Base-by-base conservation (phyloP, 2,888 invertebrate species). In the Mystacides longicornis region DNA sequence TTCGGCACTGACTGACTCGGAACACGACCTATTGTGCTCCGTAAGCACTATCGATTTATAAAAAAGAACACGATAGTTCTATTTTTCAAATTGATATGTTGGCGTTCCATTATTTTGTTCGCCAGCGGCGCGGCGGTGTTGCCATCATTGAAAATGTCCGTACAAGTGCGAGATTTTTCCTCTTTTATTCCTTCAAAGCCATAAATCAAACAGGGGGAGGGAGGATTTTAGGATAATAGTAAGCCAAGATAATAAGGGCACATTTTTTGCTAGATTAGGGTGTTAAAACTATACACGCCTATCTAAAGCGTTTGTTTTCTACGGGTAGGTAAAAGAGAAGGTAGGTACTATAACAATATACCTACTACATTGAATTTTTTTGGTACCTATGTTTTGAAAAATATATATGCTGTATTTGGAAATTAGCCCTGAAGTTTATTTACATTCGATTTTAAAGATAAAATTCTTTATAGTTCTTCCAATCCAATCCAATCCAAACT, bases 151-250 rank as follows among this genome's bases (percentile, higher is more conserved):
- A 54, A 50, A 50, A 52, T 52, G 37, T 54, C 49, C 49, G 48
- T 31, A 54, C 49, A 54, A 46, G 49, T 54, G 23, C 33, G 37
- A 37, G 42, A 37, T 49, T 49, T 37, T 49, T 49, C 42, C 33
- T 37, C 43, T 52, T 54, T 54, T 49, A 49, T 37, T 49, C 49
- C 43, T 49, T 31, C 23, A 49, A 37, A 54, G 49, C 31, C 42
- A 54, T 49, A 49, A 49, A 54, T 54, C 49, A 54, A 50, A 45
- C 23, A 19, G 48, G 46, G 50, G 51, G 55, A n/a, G 31, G 55
- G 46, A 49, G 55, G 55, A 55, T 55, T 55, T 55, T 55, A 31
- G 55, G 51, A 51, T 55, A 51, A 55, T 55, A 51, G 55, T 55
- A 51, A 55, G 46, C 54, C 55, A 31, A 51, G 51, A 51, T 51